Base-by-base conservation (phyloP, 1,140 invertebrate genomes). In the Tetranychus urticae region DNA sequence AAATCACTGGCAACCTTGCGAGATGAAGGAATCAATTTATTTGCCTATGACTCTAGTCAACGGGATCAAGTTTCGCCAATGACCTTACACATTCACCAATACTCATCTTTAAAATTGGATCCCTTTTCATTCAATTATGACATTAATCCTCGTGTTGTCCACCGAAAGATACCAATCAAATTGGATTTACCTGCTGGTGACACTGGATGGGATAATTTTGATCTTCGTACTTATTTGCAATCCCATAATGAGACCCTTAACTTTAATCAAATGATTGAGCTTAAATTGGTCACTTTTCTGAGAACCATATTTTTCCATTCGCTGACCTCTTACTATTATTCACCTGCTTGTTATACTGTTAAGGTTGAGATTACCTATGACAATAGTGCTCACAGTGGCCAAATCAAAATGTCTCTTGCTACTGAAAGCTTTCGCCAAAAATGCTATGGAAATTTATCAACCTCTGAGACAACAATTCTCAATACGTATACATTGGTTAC, bases 61-160 rank as follows among this genome's bases (percentile, higher is more conserved):
- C 39, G 39, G 12, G 45, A 60, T 23, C 77, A 85, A 67, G 83
- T 81, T 70, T 78, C 79, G 3, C 75, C 80, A 33, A 77, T 87
- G 47, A 68, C 74, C 14, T 74, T 92, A 45, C 90, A 87, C 68
- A 73, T 83, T n/a, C 80, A 81, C 59, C 78, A 83, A 55, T 93
- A 87, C 69, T 82, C 81, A 66, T 77, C 82, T 71, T 86, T 85
- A 1, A 79, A 78, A 1, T 86, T 92, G 63, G 85, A 82, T 71
- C 85, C 86, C 1, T 87, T 85, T 63, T 90, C 92, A 68, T 84
- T 89, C 71, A 89, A 86, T 58, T 93, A 88, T 68, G 78, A 85
- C 50, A 91, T 91, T 69, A 83, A 93, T 72, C 83, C 82, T 46
- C 80, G 82, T 69, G 79, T 88, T 58, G 71, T 80, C 45, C 72